phyloP scores from a whole-genome alignment of 2,113 vertebrate species.

The Apodemus sylvaticus region DNA sequence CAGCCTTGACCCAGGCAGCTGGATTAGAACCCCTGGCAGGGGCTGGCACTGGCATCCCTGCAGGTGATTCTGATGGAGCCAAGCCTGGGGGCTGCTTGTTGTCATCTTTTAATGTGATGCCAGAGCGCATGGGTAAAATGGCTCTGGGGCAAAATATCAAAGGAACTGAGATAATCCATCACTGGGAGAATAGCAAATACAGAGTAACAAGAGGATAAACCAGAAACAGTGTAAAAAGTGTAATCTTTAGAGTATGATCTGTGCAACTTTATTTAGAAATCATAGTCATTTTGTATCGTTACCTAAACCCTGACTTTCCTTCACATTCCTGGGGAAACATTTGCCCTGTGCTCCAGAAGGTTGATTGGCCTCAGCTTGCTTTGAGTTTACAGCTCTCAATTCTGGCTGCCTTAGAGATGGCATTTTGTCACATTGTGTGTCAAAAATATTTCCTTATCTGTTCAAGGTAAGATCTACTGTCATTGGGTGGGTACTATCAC shows the following conservation, averaged over 20 bases:
- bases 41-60: not conserved
- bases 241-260: not conserved
- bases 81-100: not conserved
- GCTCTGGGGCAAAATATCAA: slow-evolving; percentile 38
- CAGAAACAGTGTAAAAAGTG: not conserved
- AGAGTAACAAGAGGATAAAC: not conserved
- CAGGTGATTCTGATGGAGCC: not conserved
- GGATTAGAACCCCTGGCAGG: not conserved
- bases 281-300: not conserved
- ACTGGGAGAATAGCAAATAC: not conserved
- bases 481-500: not conserved
- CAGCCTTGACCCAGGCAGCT: not conserved
- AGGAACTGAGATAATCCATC: slow-evolving; percentile 18
- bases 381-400: not conserved
- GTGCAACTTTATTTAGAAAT: slow-evolving; percentile 13
- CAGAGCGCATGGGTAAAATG: slow-evolving; percentile 20
- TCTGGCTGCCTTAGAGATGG: not conserved
- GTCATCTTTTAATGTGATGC: not conserved
- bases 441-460: not conserved
- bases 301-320: not conserved
- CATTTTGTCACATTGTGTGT: not conserved
- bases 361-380: not conserved
- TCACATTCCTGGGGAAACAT: not conserved
- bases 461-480: not conserved
- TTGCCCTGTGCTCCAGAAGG: not conserved